Evolutionary conservation across 2,888 invertebrate species (phyloP).

Genomic region (Pheosia tremula): DNA sequence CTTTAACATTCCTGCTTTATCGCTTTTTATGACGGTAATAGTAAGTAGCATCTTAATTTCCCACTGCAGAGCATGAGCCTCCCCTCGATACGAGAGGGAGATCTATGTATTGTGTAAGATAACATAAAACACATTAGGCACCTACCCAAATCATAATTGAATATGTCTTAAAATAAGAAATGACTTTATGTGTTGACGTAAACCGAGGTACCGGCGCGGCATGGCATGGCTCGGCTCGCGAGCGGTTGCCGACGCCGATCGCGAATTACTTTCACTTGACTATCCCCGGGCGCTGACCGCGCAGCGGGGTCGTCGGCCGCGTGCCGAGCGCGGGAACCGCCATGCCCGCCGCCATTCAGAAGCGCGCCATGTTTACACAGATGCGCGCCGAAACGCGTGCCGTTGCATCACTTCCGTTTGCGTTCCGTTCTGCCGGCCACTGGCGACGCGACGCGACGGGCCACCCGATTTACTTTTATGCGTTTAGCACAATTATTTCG

Average conservation of each 20-base stretch:
- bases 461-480: constrained; percentile 61
- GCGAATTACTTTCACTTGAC: constrained; percentile 84
- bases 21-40: too few species aligned
- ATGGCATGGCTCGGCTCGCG: constrained; percentile 68
- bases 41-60: too few species aligned
- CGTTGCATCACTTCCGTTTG: constrained; percentile 82
- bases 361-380: constrained; percentile 82
- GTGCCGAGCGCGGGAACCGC: constrained; percentile 76
- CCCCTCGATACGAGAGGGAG: too few species aligned
- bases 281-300: constrained; percentile 81
- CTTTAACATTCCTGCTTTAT: too few species aligned
- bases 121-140: too few species aligned
- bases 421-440: constrained; percentile 74
- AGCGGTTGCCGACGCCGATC: constrained; percentile 72
- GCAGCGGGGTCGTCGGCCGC: constrained; percentile 76
- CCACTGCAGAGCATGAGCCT: too few species aligned
- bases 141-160: background rate
- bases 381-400: constrained; percentile 81
- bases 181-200: constrained; percentile 33
- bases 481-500: constrained; percentile 45
- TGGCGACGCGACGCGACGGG: constrained; percentile 50
- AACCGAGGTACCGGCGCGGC: constrained; percentile 67
- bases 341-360: constrained; percentile 75
- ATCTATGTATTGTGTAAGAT: too few species aligned
- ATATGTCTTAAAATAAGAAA: constrained; percentile 13